Base-by-base conservation (phyloP, 2,797 vertebrate species). In the Pseudopleuronectes americanus region DNA sequence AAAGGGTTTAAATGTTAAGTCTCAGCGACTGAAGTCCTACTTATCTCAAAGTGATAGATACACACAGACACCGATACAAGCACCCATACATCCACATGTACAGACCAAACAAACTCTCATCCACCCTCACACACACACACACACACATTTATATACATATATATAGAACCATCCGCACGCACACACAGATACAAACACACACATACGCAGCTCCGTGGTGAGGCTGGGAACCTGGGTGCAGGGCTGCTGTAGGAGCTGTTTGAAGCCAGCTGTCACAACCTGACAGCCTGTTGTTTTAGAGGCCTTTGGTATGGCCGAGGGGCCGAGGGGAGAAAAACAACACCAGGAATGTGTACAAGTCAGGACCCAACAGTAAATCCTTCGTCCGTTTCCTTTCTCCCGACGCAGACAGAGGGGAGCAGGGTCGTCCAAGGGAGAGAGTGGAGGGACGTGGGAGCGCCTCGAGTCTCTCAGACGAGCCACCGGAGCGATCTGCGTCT, bases 251-350 rank as follows among this genome's bases (percentile, higher is more conserved):
- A 94, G 93, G 87, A 94, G 93, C 92, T 89, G 93, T 94, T 94
- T 94, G 94, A 95, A 95, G 94, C 93, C 94, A 94, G 94, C 94
- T 95, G 94, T 95, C 93, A 93, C 94, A 95, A 94, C 93, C 93
- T 95, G 93, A 94, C 94, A 94, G 92, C 87, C 94, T 95, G 94
- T 95, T 95, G 94, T 95, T 95, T 94, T 93, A 95, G 94, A 94
- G 94, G 93, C 94, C 94, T 93, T 93, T 91, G 92, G 93, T 94
- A 93, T 93, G 93, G 93, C 92, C 85, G 51, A 93, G 92, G 93
- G 93, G 93, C 92, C 86, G 87, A 90, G 87, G 93, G 91, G 90
- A 94, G 92, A 93, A 93, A 94, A 94, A 94, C 94, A 95, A 91
- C 93, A 94, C 93, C 89, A 95, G 94, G 94, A 95, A 95, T 95